Percentiles rank a stretch among this genome's conserved stretches.
Evolutionary conservation across 1,140 invertebrate species (phyloP).

Genomic region (Delia radicum): DNA sequence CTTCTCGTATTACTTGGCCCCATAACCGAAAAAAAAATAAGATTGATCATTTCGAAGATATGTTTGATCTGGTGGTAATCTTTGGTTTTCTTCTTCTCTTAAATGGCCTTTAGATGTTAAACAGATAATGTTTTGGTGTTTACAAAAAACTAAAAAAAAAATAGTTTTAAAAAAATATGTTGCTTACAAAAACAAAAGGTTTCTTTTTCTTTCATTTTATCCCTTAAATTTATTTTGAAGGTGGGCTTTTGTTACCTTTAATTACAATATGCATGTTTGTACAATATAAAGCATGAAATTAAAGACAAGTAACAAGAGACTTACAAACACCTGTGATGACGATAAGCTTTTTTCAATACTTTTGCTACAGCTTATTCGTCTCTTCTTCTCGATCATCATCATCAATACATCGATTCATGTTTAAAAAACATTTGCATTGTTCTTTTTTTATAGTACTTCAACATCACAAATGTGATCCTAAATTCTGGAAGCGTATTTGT

Average conservation of each 20-base stretch:
- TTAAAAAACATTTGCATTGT: conserved; percentile 14
- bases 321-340: conserved; percentile 21
- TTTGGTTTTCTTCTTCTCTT: not conserved
- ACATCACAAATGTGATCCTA: not conserved
- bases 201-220: too few relatives aligned
- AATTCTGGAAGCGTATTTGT: conserved; percentile 23
- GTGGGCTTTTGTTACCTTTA: conserved; percentile 23
- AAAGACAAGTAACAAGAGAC: conserved; percentile 24
- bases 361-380: too few relatives aligned
- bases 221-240: conserved; percentile 11
- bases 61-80: conserved; percentile 8
- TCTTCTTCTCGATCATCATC: not conserved
- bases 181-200: not conserved
- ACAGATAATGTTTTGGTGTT: conserved; percentile 8
- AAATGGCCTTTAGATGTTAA: conserved; percentile 19
- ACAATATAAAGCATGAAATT: conserved; percentile 22
- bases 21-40: not conserved
- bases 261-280: conserved; percentile 23
- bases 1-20: conserved; percentile 7
- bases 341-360: conserved; percentile 15
- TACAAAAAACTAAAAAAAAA: not conserved
- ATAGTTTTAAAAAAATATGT: not conserved
- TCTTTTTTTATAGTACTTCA: not conserved
- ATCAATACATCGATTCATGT: not conserved
- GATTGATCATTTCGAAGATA: conserved; percentile 22